Evolutionary conservation across 2,113 vertebrate species (phyloP).

Genomic region (Corapipo altera): DNA sequence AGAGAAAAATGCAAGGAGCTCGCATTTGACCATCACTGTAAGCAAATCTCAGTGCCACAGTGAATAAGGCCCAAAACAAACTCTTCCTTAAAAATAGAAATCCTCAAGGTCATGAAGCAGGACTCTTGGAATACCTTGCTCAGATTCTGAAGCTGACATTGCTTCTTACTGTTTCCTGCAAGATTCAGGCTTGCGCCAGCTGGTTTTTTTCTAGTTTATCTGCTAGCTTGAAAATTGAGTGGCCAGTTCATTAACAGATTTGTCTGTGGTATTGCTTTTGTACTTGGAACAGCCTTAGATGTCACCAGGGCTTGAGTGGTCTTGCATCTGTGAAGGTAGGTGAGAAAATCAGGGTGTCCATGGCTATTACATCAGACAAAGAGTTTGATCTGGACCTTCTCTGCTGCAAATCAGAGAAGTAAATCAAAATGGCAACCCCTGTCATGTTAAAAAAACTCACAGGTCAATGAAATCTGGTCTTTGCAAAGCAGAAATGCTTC

Average conservation of each 20-base stretch:
- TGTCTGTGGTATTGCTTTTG: not conserved
- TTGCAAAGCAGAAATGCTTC: not conserved
- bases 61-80: not conserved
- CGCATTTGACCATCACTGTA: not conserved
- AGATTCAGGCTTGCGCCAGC: not conserved
- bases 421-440: not conserved
- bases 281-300: not conserved
- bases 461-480: not conserved
- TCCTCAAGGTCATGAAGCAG: not conserved
- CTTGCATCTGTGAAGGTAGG: not conserved
- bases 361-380: not conserved
- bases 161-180: not conserved
- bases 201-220: not conserved
- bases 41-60: not conserved
- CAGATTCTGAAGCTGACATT: not conserved
- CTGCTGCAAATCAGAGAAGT: not conserved
- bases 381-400: not conserved
- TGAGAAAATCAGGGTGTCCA: not conserved
- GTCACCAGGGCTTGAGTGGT: not conserved
- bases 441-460: not conserved
- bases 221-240: not conserved
- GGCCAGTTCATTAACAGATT: not conserved
- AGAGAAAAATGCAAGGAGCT: not conserved
- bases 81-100: not conserved
- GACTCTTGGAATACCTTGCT: not conserved